Conservation (phyloP, 2,888 invertebrate genomes). For the Octodonta nipae region DNA sequence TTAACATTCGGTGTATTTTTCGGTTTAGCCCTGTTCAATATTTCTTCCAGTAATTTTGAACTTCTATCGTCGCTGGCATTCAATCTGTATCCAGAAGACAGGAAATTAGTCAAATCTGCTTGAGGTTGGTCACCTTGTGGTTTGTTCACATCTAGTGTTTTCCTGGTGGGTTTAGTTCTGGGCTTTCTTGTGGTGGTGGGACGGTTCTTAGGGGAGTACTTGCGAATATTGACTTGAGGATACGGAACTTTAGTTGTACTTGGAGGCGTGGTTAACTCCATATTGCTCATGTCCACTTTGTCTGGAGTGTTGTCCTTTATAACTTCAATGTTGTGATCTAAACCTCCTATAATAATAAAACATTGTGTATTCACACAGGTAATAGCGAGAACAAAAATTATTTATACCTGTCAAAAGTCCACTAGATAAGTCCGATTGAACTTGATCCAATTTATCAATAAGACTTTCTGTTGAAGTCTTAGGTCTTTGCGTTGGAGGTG, state of each 20-base stretch:
- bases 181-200: slow-evolving; percentile 24
- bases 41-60: slow-evolving; percentile 19
- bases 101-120: slow-evolving; percentile 26
- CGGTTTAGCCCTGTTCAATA: slow-evolving; percentile 16
- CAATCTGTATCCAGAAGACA: slow-evolving; percentile 36
- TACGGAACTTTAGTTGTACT: slow-evolving; percentile 34
- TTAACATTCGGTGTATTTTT: slow-evolving; percentile 6
- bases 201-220: slow-evolving; percentile 41
- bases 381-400: background rate
- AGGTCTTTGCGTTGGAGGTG: slow-evolving; percentile 19
- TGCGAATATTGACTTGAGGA: slow-evolving; percentile 50
- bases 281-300: slow-evolving; percentile 23
- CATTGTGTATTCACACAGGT: no score
- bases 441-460: slow-evolving; percentile 71
- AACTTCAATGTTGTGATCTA: slow-evolving; percentile 54
- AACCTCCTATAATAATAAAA: slow-evolving; percentile 41
- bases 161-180: slow-evolving; percentile 9
- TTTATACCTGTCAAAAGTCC: slow-evolving; percentile 49
- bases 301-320: slow-evolving; percentile 42
- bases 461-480: slow-evolving; percentile 65
- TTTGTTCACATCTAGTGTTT: slow-evolving; percentile 17
- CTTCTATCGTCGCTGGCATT: slow-evolving; percentile 18
- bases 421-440: slow-evolving; percentile 71
- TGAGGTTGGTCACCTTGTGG: slow-evolving; percentile 28
- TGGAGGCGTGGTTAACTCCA: slow-evolving; percentile 35